Evolutionary conservation across 2,888 invertebrate species (phyloP).

Genomic region (Tanytarsus gracilentus): DNA sequence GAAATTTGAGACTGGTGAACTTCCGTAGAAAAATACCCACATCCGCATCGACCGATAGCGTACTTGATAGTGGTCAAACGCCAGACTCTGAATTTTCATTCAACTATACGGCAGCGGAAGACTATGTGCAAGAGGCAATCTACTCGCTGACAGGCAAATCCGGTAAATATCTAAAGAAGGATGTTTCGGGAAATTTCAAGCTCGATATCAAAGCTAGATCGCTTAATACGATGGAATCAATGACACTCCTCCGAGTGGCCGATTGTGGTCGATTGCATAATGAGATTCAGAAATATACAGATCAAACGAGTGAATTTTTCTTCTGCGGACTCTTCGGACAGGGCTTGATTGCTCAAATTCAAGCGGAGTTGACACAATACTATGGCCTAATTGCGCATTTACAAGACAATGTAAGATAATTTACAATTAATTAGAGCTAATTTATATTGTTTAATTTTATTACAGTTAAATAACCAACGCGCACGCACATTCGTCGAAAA

Average conservation of each 20-base stretch:
- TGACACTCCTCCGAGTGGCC: slow-evolving; percentile 62
- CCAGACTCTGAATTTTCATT: slow-evolving; percentile 32
- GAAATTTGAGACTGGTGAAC: slow-evolving; percentile 31
- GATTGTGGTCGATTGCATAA: slow-evolving; percentile 76
- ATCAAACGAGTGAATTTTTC: slow-evolving; percentile 57
- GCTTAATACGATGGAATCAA: slow-evolving; percentile 50
- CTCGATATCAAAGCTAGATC: slow-evolving; percentile 48
- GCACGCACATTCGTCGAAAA: slow-evolving; percentile 34
- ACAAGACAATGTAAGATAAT: slow-evolving; percentile 66
- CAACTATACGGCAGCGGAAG: slow-evolving; percentile 34
- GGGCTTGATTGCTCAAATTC: slow-evolving; percentile 75
- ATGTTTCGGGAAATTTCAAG: slow-evolving; percentile 53
- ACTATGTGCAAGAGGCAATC: slow-evolving; percentile 66
- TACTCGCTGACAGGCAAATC: slow-evolving; percentile 84
- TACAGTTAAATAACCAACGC: slow-evolving; percentile 36
- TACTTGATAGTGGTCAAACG: slow-evolving; percentile 25
- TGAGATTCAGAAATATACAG: slow-evolving; percentile 68
- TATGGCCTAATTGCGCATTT: slow-evolving; percentile 79
- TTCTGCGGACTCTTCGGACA: slow-evolving; percentile 70
- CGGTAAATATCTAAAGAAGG: slow-evolving; percentile 61
- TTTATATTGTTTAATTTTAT: slow-evolving; percentile 24
- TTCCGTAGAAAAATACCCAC: slow-evolving; percentile 27
- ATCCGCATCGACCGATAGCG: slow-evolving; percentile 33
- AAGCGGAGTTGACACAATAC: slow-evolving; percentile 77
- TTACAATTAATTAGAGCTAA: slow-evolving; percentile 20